A percentile compares a stretch with the other conserved stretches of the same genome.
Evolutionary conservation across 2,113 vertebrate genomes (phyloP).

Genomic region (Ciconia boyciana): DNA sequence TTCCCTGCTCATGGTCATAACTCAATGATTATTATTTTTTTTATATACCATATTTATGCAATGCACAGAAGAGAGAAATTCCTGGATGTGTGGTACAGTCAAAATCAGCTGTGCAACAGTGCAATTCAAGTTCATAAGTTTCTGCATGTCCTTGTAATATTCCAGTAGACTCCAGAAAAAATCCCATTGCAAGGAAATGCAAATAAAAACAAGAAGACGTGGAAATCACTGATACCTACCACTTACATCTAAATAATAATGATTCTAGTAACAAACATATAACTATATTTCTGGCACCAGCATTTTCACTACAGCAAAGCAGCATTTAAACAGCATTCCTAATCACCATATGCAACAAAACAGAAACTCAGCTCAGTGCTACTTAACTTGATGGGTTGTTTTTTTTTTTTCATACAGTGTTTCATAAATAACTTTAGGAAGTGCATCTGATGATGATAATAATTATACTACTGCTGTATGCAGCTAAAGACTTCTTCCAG

Average conservation of each 20-base stretch:
- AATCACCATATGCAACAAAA: conserved; percentile 63
- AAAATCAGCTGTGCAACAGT: background rate
- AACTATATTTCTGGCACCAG: conserved; percentile 55
- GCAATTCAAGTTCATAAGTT: background rate
- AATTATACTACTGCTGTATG: conserved; percentile 60
- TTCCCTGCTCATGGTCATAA: background rate
- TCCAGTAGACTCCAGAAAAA: background rate
- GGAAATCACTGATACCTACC: background rate
- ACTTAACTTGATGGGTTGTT: background rate
- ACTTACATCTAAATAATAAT: conserved; percentile 52
- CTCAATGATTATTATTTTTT: background rate
- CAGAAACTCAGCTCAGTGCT: background rate
- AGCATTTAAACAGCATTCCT: conserved; percentile 49
- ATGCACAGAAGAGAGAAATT: background rate
- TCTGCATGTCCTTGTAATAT: background rate
- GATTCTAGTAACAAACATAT: conserved; percentile 42
- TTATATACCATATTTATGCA: background rate
- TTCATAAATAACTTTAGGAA: conserved; percentile 68
- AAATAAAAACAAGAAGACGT: background rate
- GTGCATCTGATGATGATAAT: conserved; percentile 58
- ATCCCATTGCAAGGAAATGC: background rate
- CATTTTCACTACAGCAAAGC: conserved; percentile 52
- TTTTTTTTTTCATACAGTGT: conserved; percentile 9
- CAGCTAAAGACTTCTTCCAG: conserved; percentile 45
- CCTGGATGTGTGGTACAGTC: background rate